Base-by-base conservation (phyloP, 2,113 vertebrate species). In the Lasiurus borealis region DNA sequence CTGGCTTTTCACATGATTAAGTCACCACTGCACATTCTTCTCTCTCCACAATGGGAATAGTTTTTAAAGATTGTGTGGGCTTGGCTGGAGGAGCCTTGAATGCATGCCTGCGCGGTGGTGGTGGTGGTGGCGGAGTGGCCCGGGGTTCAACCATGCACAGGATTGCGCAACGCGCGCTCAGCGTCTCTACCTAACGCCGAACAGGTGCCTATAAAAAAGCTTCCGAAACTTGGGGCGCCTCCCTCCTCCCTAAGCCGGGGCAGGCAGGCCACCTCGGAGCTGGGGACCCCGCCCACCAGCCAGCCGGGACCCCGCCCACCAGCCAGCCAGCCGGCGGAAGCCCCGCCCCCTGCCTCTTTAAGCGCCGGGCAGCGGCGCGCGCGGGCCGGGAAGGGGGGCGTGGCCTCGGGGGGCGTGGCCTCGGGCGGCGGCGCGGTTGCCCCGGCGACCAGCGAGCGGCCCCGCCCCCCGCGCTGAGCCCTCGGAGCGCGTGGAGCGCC, bases 221-320 rank as follows among this genome's bases (percentile, higher is more conserved):
- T 50, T n/a, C 8, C 0, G 6, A 59, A 48, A 18, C 44, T 8
- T 5, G 0, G 8, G 31, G 19, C 2, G 6, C 5, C 36, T 0
- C 72, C n/a, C n/a, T n/a, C n/a, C n/a, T n/a, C n/a, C 19, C 31
- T 0, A 15, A 4, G 0, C 16, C 14, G 0, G 2, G 15, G 23
- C 10, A 48, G 59, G 19, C 25, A 2, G 27, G 18, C 19, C 8
- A 0, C 10, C 0, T 0, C 0, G 0, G 23, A 8, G 14, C 19
- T 7, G n/a, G 25, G 9, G n/a, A 18, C 54, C 3, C 8, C 52
- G 19, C 16, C 4, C 9, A 5, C 8, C 7, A 4, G n/a, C n/a
- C n/a, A n/a, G n/a, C n/a, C n/a, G n/a, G n/a, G n/a, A n/a, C n/a
- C n/a, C n/a, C n/a, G n/a, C n/a, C n/a, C n/a, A n/a, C n/a, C n/a